These are phyloP conservation scores for Malthinus flaveolus DNA, from an alignment of 2,888 invertebrate genomes.

Conservation along the genomic window DNA sequence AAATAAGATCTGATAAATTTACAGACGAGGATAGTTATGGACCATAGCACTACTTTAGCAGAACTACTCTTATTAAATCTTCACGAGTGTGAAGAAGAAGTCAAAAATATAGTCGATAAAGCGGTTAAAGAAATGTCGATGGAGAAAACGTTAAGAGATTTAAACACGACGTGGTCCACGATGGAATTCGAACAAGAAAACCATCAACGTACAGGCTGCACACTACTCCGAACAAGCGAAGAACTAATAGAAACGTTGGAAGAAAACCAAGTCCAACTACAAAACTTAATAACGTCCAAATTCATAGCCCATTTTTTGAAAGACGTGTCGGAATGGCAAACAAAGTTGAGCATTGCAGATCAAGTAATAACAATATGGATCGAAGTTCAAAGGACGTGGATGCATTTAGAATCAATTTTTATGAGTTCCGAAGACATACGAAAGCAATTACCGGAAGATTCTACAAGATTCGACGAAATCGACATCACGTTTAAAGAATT, in stretches of 20 bases:
- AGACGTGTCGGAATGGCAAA: constrained; percentile 94
- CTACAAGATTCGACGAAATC: constrained; percentile 87
- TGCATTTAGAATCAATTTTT: constrained; percentile 95
- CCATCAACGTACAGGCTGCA: constrained; percentile 85
- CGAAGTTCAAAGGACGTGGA: constrained; percentile 97
- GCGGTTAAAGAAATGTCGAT: constrained; percentile 98
- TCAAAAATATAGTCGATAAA: constrained; percentile 96
- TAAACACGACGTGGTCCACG: constrained; percentile 88
- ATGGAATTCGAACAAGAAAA: constrained; percentile 93
- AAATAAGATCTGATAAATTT: constrained; percentile 30
- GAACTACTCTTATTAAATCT: constrained; percentile 89
- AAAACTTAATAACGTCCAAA: constrained; percentile 95
- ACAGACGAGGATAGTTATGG: constrained; percentile 93
- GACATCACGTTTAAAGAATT: constrained; percentile 88
- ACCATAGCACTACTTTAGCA: constrained; percentile 86
- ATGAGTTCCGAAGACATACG: constrained; percentile 97
- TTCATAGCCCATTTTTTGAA: constrained; percentile 94
- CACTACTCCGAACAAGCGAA: constrained; percentile 86
- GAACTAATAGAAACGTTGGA: constrained; percentile 95
- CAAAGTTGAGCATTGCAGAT: constrained; percentile 88
- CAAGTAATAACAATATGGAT: constrained; percentile 92
- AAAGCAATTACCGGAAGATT: constrained; percentile 91
- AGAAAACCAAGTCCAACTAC: constrained; percentile 96
- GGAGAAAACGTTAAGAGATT: constrained; percentile 91
- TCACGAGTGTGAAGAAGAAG: constrained; percentile 97